phyloP scores from a whole-genome alignment of 2,888 invertebrate genomes.

The Lottia scabra region DNA sequence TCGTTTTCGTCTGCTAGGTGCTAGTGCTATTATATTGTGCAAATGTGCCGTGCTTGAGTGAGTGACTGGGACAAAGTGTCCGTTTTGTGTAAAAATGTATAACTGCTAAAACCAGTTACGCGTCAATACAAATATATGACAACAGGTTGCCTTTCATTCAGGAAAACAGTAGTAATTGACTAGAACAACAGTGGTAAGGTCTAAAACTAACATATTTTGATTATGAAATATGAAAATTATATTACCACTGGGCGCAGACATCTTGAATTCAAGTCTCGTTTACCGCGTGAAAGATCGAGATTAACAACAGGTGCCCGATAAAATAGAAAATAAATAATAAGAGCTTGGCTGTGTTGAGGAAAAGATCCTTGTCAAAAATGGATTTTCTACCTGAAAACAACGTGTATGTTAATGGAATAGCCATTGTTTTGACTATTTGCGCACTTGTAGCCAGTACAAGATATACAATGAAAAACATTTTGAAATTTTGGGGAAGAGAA shows the following conservation, averaged over 20 bases:
- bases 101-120: no score
- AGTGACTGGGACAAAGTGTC: no score
- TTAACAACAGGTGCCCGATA: background rate
- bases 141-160: no score
- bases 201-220: no score
- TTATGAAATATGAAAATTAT: background rate
- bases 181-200: no score
- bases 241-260: slow-evolving; percentile 38
- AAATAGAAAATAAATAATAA: background rate
- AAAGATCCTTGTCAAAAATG: slow-evolving; percentile 11
- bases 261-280: slow-evolving; percentile 25
- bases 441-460: slow-evolving; percentile 34
- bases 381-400: slow-evolving; percentile 5
- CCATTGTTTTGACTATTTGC: slow-evolving; percentile 29
- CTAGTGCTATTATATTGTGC: no score
- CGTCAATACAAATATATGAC: no score
- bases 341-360: background rate
- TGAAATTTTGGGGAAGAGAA: slow-evolving; percentile 35
- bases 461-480: slow-evolving; percentile 39
- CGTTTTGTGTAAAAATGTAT: no score
- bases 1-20: no score
- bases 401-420: slow-evolving; percentile 5
- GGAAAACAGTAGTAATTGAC: no score
- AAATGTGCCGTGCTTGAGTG: no score
- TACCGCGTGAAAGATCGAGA: background rate